These are phyloP conservation scores for Dipodomys merriami DNA, from an alignment of 2,113 vertebrate genomes.

Conservation along the genomic window DNA sequence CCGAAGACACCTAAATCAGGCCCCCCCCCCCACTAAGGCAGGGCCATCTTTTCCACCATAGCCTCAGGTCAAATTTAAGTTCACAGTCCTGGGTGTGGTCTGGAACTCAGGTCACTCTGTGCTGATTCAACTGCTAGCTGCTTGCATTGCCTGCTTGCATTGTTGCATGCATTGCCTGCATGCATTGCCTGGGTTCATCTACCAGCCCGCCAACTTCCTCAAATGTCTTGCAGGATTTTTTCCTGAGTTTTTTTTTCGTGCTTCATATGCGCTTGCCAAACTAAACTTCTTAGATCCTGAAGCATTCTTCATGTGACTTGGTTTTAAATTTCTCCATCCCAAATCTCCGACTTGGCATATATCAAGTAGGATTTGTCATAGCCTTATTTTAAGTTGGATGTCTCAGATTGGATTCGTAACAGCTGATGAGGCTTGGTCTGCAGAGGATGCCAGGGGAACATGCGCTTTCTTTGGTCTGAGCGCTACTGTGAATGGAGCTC, in stretches of 20 bases:
- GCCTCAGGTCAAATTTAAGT: too few relatives aligned
- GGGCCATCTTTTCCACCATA: too few relatives aligned
- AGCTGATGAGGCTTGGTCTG: not conserved
- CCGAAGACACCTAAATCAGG: not conserved
- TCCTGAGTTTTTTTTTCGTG: not conserved
- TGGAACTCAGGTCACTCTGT: too few relatives aligned
- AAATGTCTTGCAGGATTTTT: not conserved
- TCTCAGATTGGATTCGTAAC: not conserved
- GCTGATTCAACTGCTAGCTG: too few relatives aligned
- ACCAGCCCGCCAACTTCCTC: accelerated
- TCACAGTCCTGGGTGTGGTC: too few relatives aligned
- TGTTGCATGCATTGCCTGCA: too few relatives aligned
- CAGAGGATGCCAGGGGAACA: accelerated
- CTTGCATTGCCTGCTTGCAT: too few relatives aligned
- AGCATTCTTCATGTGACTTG: not conserved
- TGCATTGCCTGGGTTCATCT: not conserved
- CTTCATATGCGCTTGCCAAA: not conserved
- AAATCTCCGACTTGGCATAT: not conserved
- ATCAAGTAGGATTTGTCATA: not conserved
- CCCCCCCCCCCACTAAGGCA: too few relatives aligned
- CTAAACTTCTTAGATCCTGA: not conserved
- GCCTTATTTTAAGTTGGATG: not conserved
- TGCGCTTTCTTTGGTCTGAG: not conserved
- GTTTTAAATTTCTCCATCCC: not conserved
- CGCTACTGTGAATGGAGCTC: not conserved